phyloP scores from a whole-genome alignment of 2,888 invertebrate species.

The Taphrorychus bicolor region DNA sequence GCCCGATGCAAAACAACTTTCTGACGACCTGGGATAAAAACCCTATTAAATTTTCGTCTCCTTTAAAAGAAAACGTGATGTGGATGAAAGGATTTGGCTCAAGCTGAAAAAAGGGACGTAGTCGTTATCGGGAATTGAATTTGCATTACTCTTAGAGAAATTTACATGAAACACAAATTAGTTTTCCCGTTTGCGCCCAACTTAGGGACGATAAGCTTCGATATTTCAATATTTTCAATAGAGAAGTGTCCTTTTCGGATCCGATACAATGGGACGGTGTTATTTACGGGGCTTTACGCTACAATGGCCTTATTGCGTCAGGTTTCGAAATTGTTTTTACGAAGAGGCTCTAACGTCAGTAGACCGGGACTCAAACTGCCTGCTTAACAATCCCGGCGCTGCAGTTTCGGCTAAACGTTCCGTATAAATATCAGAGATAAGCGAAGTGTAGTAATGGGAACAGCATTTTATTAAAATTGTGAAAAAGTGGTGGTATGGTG shows the following conservation, averaged over 20 bases:
- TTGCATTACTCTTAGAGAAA: conserved; percentile 33
- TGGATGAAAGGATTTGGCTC: conserved; percentile 37
- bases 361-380: neutral
- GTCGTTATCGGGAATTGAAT: conserved; percentile 38
- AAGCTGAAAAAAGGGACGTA: conserved; percentile 24
- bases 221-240: neutral
- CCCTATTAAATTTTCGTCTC: conserved; percentile 41
- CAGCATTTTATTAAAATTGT: conserved; percentile 10
- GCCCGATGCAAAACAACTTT: conserved; percentile 39
- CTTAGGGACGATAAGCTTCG: neutral
- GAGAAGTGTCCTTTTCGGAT: neutral
- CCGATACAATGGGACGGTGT: neutral
- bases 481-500: neutral
- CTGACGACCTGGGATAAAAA: conserved; percentile 34
- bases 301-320: neutral
- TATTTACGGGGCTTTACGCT: neutral
- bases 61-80: conserved; percentile 38
- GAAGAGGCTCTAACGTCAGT: neutral
- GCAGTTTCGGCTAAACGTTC: conserved; percentile 1
- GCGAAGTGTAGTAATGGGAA: conserved; percentile 13
- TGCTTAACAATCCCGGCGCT: neutral
- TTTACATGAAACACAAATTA: conserved; percentile 36
- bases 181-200: conserved; percentile 13
- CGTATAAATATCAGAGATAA: conserved; percentile 12
- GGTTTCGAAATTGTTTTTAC: neutral